Conservation (phyloP, 2,113 vertebrate genomes). For the Trinectes maculatus region DNA sequence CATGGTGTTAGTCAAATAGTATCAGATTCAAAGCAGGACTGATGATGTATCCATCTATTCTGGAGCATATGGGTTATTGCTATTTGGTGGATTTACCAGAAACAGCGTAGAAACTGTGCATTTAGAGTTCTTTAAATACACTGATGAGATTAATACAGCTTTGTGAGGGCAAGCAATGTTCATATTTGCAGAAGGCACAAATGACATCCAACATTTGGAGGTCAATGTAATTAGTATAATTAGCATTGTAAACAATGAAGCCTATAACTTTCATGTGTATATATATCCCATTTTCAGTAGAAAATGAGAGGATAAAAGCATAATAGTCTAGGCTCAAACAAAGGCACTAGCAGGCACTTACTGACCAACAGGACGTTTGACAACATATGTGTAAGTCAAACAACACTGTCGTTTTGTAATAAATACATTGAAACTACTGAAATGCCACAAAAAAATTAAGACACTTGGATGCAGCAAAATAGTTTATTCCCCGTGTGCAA, state of each 20-base stretch:
- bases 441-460: neutral
- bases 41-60: neutral
- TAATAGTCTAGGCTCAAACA: neutral
- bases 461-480: neutral
- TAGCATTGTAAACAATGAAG: neutral
- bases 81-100: neutral
- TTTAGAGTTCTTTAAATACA: too few relatives aligned
- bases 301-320: neutral
- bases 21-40: too few relatives aligned
- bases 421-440: neutral
- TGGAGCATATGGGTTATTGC: neutral
- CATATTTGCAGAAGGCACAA: neutral
- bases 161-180: neutral
- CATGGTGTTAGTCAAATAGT: too few relatives aligned
- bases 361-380: too few relatives aligned
- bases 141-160: neutral
- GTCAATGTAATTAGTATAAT: neutral
- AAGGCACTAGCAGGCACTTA: neutral
- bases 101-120: neutral
- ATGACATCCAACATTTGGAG: neutral
- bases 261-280: neutral
- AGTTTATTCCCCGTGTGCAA: slow-evolving; percentile 36
- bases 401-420: neutral
- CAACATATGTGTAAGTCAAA: too few relatives aligned
- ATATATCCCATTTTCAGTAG: neutral